Percentiles rank a stretch among this genome's conserved stretches.
Conservation (phyloP, 2,797 vertebrate species). For the Glossophaga mutica region DNA sequence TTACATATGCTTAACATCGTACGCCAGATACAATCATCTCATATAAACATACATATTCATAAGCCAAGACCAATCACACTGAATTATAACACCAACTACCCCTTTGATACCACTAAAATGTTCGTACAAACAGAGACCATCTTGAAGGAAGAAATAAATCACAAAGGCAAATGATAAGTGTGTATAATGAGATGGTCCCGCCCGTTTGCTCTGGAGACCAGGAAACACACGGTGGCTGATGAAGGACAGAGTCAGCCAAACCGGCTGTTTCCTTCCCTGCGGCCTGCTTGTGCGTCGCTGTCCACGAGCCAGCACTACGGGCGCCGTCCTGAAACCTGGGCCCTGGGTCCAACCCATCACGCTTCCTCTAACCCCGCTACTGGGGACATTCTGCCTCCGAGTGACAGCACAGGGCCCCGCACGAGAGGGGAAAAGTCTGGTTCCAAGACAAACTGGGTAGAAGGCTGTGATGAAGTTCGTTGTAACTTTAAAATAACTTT, state of each 20-base stretch:
- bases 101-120: neutral
- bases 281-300: neutral
- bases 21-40: neutral
- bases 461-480: neutral
- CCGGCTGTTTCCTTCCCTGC: neutral
- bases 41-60: neutral
- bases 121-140: neutral
- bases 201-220: neutral
- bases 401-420: neutral
- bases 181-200: fast-evolving
- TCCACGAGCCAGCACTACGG: neutral
- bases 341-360: neutral
- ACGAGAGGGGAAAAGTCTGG: neutral
- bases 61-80: neutral
- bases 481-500: constrained; percentile 46
- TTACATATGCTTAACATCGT: neutral
- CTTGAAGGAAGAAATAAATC: neutral
- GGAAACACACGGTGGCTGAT: neutral
- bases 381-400: constrained; percentile 1
- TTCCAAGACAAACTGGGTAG: neutral
- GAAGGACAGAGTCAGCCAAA: neutral
- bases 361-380: neutral
- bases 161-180: neutral
- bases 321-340: neutral
- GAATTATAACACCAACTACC: neutral